A percentile compares a stretch with the other conserved stretches of the same genome.
Evolutionary conservation across 2,888 invertebrate species (phyloP).

Genomic region (Strigamia crassipes): DNA sequence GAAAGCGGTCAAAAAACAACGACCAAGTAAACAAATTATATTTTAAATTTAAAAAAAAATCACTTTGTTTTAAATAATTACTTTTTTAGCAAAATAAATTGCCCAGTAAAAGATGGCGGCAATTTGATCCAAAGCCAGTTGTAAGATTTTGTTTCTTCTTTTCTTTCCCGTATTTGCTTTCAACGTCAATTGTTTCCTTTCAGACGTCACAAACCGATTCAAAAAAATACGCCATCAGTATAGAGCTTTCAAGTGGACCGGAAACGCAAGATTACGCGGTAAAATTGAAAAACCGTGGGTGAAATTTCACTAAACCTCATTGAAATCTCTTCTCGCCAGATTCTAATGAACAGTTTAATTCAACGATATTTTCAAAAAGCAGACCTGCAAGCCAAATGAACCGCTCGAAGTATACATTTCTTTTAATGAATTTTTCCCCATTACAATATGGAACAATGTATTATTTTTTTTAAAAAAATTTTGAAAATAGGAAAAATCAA

Average conservation of each 20-base stretch:
- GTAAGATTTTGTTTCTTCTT: neutral
- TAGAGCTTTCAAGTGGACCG: neutral
- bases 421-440: neutral
- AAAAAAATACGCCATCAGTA: neutral
- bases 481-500: neutral
- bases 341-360: neutral
- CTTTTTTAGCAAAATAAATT: neutral
- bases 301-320: too few species aligned
- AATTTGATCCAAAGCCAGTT: neutral
- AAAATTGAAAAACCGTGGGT: neutral
- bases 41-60: too few species aligned
- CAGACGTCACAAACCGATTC: neutral
- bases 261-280: neutral
- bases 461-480: neutral
- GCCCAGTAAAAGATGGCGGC: neutral
- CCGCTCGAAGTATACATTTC: neutral
- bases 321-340: neutral
- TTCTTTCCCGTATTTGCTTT: neutral
- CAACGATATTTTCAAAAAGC: conserved; percentile 1
- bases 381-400: neutral
- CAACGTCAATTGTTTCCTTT: neutral
- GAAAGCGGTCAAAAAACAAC: neutral
- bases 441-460: neutral
- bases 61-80: too few species aligned
- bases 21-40: neutral